Evolutionary conservation across 2,888 invertebrate species (phyloP).

Genomic region (Cetonia aurata): DNA sequence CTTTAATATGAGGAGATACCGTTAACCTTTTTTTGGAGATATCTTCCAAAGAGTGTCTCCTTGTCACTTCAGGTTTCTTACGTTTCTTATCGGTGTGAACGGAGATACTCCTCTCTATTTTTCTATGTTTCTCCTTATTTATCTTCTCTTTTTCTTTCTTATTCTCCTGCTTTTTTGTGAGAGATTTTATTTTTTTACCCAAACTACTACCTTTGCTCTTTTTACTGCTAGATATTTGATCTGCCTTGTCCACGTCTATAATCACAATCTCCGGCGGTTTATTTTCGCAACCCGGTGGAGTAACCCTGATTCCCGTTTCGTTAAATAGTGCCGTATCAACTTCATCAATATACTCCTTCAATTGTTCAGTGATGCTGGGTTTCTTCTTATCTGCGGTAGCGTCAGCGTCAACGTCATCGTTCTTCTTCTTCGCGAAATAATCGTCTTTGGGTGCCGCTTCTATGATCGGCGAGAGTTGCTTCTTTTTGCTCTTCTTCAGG

Average conservation of each 20-base stretch:
- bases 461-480: conserved; percentile 84
- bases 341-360: conserved; percentile 63
- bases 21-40: conserved; percentile 53
- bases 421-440: conserved; percentile 67
- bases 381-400: conserved; percentile 47
- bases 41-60: conserved; percentile 46
- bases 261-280: conserved; percentile 60
- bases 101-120: conserved; percentile 41
- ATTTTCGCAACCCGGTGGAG: conserved; percentile 49
- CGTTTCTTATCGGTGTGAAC: conserved; percentile 28
- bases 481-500: conserved; percentile 67
- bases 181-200: conserved; percentile 56
- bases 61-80: conserved; percentile 40
- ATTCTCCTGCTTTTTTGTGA: conserved; percentile 53
- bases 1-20: conserved; percentile 67
- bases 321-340: conserved; percentile 61
- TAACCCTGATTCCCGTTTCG: conserved; percentile 58
- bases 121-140: conserved; percentile 28
- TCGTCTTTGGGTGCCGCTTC: conserved; percentile 81
- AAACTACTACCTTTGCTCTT: conserved; percentile 47
- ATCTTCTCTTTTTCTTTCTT: conserved; percentile 36
- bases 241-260: conserved; percentile 64
- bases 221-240: conserved; percentile 55
- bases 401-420: conserved; percentile 50
- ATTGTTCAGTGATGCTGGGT: conserved; percentile 60